phyloP scores from a whole-genome alignment of 2,888 invertebrate species.

The Trypoxylon attenuatum region DNA sequence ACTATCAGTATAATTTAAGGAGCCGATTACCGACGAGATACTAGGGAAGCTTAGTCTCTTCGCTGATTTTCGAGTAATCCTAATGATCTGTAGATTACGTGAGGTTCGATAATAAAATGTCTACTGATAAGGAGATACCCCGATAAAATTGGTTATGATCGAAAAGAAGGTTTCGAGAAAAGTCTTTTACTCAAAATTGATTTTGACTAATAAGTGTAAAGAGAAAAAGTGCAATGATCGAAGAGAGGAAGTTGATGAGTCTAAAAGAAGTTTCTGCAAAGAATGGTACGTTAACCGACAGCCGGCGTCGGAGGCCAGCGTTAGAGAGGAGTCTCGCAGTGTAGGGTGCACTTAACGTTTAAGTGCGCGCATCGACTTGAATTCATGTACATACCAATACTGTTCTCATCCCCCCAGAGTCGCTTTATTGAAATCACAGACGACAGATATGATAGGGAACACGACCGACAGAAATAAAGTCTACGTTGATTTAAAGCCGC shows the following conservation, averaged over 20 bases:
- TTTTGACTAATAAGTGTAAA: too few relatives aligned
- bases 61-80: neutral
- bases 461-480: slow-evolving; percentile 22
- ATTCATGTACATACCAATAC: slow-evolving; percentile 31
- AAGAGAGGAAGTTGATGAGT: neutral
- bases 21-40: neutral
- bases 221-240: too few relatives aligned
- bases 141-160: too few relatives aligned
- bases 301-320: neutral
- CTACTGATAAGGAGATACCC: neutral
- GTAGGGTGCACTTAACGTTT: slow-evolving; percentile 26
- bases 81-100: neutral
- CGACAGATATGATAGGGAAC: slow-evolving; percentile 27
- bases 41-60: neutral
- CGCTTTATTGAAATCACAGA: slow-evolving; percentile 49
- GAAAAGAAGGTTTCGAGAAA: too few relatives aligned
- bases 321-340: slow-evolving; percentile 13
- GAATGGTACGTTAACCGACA: neutral
- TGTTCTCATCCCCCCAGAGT: slow-evolving; percentile 15
- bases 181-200: too few relatives aligned
- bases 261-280: neutral
- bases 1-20: too few relatives aligned
- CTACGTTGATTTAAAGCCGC: slow-evolving; percentile 1
- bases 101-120: neutral
- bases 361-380: slow-evolving; percentile 24